Evolutionary conservation across 1,140 invertebrate species (phyloP).

Genomic region (Magallana gigas): DNA sequence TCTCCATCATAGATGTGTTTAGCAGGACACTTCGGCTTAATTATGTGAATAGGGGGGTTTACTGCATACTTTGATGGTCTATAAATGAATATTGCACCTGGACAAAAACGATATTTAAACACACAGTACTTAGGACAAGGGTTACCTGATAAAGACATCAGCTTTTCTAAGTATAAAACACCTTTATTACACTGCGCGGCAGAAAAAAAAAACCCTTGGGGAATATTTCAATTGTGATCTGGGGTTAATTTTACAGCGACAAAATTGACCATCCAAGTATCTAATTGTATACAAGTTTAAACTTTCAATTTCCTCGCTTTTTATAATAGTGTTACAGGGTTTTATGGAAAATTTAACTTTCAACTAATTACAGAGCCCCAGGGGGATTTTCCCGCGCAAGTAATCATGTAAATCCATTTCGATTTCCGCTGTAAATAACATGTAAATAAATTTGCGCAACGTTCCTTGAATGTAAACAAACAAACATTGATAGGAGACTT

Average conservation of each 20-base stretch:
- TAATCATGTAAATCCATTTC: slow-evolving; percentile 3
- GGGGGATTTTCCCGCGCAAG: background rate
- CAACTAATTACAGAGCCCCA: slow-evolving; percentile 29
- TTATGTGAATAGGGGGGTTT: slow-evolving; percentile 36
- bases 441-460: slow-evolving; percentile 36
- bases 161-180: slow-evolving; percentile 19
- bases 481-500: background rate
- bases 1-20: slow-evolving; percentile 29
- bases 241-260: slow-evolving; percentile 34
- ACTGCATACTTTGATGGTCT: slow-evolving; percentile 41
- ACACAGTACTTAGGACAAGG: slow-evolving; percentile 18
- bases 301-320: slow-evolving; percentile 36
- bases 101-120: slow-evolving; percentile 21
- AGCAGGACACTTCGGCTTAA: slow-evolving; percentile 33
- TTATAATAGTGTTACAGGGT: slow-evolving; percentile 33
- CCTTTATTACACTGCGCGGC: background rate
- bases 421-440: slow-evolving; percentile 12
- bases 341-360: slow-evolving; percentile 36
- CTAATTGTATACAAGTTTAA: background rate
- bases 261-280: slow-evolving; percentile 35
- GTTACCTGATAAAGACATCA: slow-evolving; percentile 31
- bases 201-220: background rate
- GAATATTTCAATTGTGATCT: background rate
- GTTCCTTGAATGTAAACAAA: slow-evolving; percentile 32
- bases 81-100: slow-evolving; percentile 44